A percentile compares a stretch with the other conserved stretches of the same genome.
Conservation (phyloP, 2,797 vertebrate species). For the Rachycentron canadum region DNA sequence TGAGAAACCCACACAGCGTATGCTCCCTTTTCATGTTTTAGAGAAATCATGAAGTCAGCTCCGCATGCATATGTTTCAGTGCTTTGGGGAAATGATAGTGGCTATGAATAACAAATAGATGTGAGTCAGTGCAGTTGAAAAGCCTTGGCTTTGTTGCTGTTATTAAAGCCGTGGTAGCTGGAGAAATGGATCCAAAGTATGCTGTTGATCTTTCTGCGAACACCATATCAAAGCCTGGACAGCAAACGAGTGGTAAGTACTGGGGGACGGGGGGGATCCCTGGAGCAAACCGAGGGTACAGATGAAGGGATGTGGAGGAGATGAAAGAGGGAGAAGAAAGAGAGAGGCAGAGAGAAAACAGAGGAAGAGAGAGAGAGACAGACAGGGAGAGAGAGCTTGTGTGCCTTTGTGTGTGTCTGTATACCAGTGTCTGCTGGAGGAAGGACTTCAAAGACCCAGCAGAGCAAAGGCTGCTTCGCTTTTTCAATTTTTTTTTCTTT, state of each 20-base stretch:
- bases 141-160: constrained; percentile 71
- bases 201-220: constrained; percentile 75
- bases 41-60: constrained; percentile 71
- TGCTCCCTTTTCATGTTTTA: constrained; percentile 71
- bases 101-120: constrained; percentile 86
- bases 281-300: constrained; percentile 77
- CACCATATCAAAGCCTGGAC: constrained; percentile 82
- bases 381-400: constrained; percentile 48
- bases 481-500: constrained; percentile 62
- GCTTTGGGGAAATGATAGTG: constrained; percentile 79
- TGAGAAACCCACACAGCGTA: constrained; percentile 68
- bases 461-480: constrained; percentile 78
- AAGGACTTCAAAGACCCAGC: constrained; percentile 81
- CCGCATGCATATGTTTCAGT: constrained; percentile 74
- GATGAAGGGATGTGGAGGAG: constrained; percentile 82
- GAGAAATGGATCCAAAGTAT: constrained; percentile 75
- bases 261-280: constrained; percentile 75
- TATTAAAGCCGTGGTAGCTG: constrained; percentile 74
- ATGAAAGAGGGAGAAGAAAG: constrained; percentile 73
- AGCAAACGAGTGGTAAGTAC: constrained; percentile 73
- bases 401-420: constrained; percentile 72
- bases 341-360: constrained; percentile 54
- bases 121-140: constrained; percentile 76
- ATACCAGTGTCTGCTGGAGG: constrained; percentile 68
- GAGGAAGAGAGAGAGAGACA: constrained; percentile 49